These are phyloP conservation scores for Nannoperca australis DNA, from an alignment of 2,797 vertebrate species.

Conservation along the genomic window DNA sequence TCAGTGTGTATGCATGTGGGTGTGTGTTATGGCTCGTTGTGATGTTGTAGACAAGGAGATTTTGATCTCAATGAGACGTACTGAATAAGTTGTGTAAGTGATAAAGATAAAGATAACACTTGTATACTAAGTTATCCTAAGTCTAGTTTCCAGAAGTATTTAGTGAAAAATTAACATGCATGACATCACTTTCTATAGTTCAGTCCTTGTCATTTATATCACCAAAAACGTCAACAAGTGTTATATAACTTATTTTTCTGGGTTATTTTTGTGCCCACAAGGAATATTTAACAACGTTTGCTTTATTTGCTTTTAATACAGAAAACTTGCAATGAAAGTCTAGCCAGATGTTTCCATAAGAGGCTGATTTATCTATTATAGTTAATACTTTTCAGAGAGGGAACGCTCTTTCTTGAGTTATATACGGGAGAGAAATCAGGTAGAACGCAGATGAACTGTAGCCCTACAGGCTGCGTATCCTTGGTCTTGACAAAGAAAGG, in stretches of 20 bases:
- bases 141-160: not conserved
- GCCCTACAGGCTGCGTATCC: slow-evolving; percentile 50
- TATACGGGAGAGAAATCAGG: slow-evolving; percentile 21
- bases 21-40: not conserved
- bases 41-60: not conserved
- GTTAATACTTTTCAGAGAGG: slow-evolving; percentile 24
- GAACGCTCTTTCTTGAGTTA: slow-evolving; percentile 13
- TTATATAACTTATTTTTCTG: slow-evolving; percentile 8
- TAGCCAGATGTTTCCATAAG: slow-evolving; percentile 36
- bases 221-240: slow-evolving; percentile 40
- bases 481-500: slow-evolving; percentile 65
- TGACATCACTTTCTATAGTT: not conserved
- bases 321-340: slow-evolving; percentile 9
- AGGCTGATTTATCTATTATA: slow-evolving; percentile 25
- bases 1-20: not conserved
- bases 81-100: not conserved
- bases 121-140: not conserved
- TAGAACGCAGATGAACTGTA: slow-evolving; percentile 44
- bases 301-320: slow-evolving; percentile 3
- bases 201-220: not conserved
- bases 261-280: not conserved
- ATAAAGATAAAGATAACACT: not conserved
- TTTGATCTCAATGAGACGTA: not conserved
- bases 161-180: not conserved
- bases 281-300: slow-evolving; percentile 5